These are phyloP conservation scores for Apantesis nais DNA, from an alignment of 2,888 invertebrate genomes.

Conservation along the genomic window DNA sequence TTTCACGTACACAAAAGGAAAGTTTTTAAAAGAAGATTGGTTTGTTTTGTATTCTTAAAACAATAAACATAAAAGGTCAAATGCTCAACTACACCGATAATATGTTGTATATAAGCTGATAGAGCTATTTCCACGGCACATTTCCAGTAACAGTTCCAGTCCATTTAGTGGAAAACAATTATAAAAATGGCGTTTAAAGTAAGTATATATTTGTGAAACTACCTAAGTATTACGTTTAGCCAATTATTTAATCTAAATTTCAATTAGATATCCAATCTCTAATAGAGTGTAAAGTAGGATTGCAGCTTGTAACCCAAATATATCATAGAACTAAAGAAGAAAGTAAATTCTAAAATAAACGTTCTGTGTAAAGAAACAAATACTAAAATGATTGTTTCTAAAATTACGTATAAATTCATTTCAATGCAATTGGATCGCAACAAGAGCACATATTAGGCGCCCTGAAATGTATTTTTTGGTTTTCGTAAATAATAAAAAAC, in stretches of 20 bases:
- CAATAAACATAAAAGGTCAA: slow-evolving; percentile 2
- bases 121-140: neutral
- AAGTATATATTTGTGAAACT: neutral
- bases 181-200: neutral
- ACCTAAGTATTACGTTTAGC: neutral
- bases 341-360: too few species aligned
- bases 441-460: too few species aligned
- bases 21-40: neutral
- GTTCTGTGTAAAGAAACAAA: too few species aligned
- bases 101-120: slow-evolving; percentile 10
- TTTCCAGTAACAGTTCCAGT: neutral
- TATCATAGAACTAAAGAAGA: too few species aligned
- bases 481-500: neutral
- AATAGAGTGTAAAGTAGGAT: too few species aligned
- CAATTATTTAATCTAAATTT: too few species aligned
- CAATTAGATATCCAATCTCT: too few species aligned
- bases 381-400: too few species aligned
- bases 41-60: neutral
- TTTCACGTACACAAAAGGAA: neutral
- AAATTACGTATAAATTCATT: too few species aligned
- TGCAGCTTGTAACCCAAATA: too few species aligned
- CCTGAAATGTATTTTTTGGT: too few species aligned
- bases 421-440: too few species aligned
- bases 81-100: slow-evolving; percentile 5
- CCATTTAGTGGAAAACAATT: neutral